phyloP scores from a whole-genome alignment of 2,113 vertebrate genomes.

The Malurus alboscapulatus region DNA sequence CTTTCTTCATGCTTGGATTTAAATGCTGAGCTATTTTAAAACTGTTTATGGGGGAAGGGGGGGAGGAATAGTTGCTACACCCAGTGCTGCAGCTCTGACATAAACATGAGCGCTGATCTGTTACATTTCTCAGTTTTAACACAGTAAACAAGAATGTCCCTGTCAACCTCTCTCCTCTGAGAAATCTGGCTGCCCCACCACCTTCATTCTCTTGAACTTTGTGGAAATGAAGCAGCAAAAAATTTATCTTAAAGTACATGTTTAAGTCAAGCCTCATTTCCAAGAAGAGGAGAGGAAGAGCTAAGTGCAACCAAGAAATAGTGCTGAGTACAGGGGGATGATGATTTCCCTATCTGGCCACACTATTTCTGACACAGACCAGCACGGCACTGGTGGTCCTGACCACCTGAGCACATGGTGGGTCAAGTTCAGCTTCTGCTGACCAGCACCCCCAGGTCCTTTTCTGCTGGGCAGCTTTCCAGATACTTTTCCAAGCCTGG shows the following conservation, averaged over 20 bases:
- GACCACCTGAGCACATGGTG: not conserved
- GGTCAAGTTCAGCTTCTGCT: not conserved
- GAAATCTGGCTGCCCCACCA: not conserved
- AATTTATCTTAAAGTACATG: not conserved
- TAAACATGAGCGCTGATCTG: not conserved
- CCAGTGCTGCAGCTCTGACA: constrained; percentile 17
- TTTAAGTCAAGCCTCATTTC: not conserved
- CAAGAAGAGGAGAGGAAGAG: not conserved
- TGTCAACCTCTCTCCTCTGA: not conserved
- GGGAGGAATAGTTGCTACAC: not conserved
- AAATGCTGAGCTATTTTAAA: constrained; percentile 37
- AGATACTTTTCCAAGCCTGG: not conserved
- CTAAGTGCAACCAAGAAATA: not conserved
- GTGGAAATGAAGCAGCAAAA: not conserved
- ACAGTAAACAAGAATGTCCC: constrained; percentile 30
- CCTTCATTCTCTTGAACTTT: not conserved
- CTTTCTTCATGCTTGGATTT: not conserved
- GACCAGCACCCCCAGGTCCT: not conserved
- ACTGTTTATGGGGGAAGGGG: not conserved
- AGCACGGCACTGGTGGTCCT: not conserved
- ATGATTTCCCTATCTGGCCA: not conserved
- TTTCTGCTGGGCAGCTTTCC: not conserved
- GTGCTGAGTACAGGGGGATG: fast-evolving
- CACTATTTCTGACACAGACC: not conserved
- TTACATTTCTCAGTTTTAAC: constrained; percentile 22